Evolutionary conservation across 2,888 invertebrate species (phyloP), one percentile per base, ranked within the genome.

Genomic region (Heteropelma amictum): DNA sequence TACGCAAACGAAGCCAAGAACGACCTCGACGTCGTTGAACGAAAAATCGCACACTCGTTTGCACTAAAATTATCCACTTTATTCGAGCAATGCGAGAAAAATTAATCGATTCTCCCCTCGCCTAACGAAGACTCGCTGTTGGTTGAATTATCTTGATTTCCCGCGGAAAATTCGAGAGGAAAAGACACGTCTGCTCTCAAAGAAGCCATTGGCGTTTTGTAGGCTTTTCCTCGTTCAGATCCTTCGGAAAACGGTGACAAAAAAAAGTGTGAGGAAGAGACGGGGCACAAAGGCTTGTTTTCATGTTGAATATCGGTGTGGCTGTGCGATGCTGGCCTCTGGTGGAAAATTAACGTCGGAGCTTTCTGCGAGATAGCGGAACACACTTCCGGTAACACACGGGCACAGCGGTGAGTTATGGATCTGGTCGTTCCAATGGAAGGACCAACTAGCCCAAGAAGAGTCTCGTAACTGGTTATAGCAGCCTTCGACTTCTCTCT

Each of bases 401-500:
- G 26, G 78, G 72, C 73, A 71, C 73, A 65, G 45, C 10, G n/a
- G 76, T 82, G 82, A 85, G 81, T 85, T 85, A 84, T 84, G 81
- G 84, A 82, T 84, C 84, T 80, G 78, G 64, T 38, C 80, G 80
- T 83, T 79, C 79, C 82, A 82, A 38, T 83, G 83, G 64, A 82
- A 83, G 84, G 80, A 79, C 80, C 80, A 80, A 79, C 79, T 79
- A 80, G 65, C 80, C 69, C 68, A 77, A 54, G 47, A 28, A 63
- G 47, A 35, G 49, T 61, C 54, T 45, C 26, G 35, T n/a, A 12
- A 47, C 61, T 35, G 42, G 49, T 7, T 60, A 26, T 51, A 28
- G 58, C 40, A 40, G 45, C 51, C 35, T 33, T 51, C 40, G 21
- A 42, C 26, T 70, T 42, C 35, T 53, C 53, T 53, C 53, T 53